phyloP scores from a whole-genome alignment of 92 coral and sea anemone species.

The Porites evermanni region DNA sequence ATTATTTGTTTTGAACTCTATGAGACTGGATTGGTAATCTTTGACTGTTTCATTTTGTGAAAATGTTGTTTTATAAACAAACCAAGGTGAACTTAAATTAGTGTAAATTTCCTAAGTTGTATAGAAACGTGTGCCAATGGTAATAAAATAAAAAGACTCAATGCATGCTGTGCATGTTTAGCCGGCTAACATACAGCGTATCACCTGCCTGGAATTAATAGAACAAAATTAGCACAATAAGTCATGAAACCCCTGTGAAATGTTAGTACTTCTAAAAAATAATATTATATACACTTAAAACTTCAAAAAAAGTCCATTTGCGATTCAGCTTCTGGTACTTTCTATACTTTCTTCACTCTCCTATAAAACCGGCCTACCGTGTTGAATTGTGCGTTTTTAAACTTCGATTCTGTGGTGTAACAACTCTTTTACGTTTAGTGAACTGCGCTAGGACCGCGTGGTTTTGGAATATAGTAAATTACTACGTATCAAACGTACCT shows the following conservation, averaged over 20 bases:
- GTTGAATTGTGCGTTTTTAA: not conserved
- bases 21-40: not conserved
- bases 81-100: no score
- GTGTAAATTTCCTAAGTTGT: not conserved
- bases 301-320: not conserved
- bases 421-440: no score
- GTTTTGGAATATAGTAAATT: no score
- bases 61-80: not conserved
- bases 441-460: no score
- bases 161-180: no score
- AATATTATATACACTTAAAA: not conserved
- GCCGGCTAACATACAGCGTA: not conserved
- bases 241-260: not conserved
- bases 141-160: no score
- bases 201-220: not conserved
- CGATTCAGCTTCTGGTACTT: no score
- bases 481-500: no score
- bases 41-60: not conserved
- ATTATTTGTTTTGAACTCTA: no score
- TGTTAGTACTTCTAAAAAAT: not conserved
- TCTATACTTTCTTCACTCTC: no score
- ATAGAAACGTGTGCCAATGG: not conserved
- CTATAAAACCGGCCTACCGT: no score
- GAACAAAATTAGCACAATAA: not conserved
- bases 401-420: not conserved